Evolutionary conservation across 30 jellyfish, hydroid and myxozoan species (phyloP).

Genomic region (Rhopilema esculentum): DNA sequence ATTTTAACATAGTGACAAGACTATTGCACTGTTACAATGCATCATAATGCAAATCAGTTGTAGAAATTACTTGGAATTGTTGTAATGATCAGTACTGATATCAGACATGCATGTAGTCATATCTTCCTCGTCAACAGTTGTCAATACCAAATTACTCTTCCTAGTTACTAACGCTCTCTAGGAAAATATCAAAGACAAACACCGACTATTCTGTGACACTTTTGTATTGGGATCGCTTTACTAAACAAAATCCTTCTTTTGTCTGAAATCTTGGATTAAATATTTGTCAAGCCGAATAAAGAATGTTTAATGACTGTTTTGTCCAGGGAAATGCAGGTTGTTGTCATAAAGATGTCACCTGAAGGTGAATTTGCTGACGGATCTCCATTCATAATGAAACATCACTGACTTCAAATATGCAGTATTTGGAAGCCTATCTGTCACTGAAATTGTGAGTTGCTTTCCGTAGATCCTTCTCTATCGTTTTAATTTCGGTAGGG

Average conservation of each 20-base stretch:
- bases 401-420: neutral
- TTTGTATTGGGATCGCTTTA: neutral
- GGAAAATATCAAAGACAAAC: neutral
- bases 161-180: neutral
- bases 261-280: constrained; percentile 31
- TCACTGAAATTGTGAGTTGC: no score
- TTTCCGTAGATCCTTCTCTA: no score
- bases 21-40: no score
- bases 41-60: no score
- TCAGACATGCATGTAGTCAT: no score
- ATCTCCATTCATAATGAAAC: neutral
- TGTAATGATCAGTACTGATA: no score
- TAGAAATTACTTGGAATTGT: no score
- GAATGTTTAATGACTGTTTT: constrained; percentile 1
- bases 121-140: no score
- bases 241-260: neutral
- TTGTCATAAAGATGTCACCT: neutral
- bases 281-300: constrained; percentile 17
- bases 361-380: neutral
- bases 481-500: no score
- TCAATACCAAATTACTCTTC: no score
- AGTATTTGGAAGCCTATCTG: no score
- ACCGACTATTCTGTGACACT: neutral
- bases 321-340: constrained; percentile 25
- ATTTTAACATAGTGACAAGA: no score